Conservation (phyloP, 2,888 invertebrate genomes). For the Anoncus sp. region DNA sequence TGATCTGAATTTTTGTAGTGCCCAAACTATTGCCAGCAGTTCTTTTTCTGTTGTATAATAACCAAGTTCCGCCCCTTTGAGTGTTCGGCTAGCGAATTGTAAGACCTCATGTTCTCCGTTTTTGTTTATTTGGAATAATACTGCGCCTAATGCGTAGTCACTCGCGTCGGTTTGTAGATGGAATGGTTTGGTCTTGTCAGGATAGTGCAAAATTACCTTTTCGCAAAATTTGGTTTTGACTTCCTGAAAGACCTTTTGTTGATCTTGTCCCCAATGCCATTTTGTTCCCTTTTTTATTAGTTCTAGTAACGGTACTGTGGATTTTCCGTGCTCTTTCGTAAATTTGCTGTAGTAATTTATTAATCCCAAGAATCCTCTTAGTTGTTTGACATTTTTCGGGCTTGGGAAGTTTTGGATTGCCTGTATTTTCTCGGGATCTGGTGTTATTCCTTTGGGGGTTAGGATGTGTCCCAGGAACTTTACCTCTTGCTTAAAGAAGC, state of each 20-base stretch:
- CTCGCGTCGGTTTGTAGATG: slow-evolving; percentile 7
- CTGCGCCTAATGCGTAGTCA: not conserved
- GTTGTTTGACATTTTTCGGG: slow-evolving; percentile 5
- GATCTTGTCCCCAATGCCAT: not conserved
- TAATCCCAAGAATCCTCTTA: not conserved
- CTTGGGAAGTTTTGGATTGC: not conserved
- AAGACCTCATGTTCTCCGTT: not conserved
- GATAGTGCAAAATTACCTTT: not conserved
- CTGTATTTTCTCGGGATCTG: not conserved
- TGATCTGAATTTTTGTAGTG: slow-evolving; percentile 6
- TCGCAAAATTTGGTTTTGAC: not conserved
- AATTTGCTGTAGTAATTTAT: slow-evolving; percentile 15
- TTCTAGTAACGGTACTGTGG: not conserved
- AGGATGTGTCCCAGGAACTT: slow-evolving; percentile 2
- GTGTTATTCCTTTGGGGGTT: not conserved
- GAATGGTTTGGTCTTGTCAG: not conserved
- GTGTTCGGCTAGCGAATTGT: not conserved
- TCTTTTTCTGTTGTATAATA: slow-evolving; percentile 15
- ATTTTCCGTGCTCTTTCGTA: slow-evolving; percentile 8
- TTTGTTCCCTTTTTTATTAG: not conserved
- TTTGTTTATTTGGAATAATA: not conserved
- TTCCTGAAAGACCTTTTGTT: not conserved
- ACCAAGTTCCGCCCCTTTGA: slow-evolving; percentile 13
- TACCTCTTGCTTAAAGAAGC: not conserved
- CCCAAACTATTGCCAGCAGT: slow-evolving; percentile 11